Percentiles rank a stretch among this genome's conserved stretches.
These are phyloP conservation scores for Babyrousa celebensis DNA, from an alignment of 2,797 vertebrate species.

Conservation along the genomic window DNA sequence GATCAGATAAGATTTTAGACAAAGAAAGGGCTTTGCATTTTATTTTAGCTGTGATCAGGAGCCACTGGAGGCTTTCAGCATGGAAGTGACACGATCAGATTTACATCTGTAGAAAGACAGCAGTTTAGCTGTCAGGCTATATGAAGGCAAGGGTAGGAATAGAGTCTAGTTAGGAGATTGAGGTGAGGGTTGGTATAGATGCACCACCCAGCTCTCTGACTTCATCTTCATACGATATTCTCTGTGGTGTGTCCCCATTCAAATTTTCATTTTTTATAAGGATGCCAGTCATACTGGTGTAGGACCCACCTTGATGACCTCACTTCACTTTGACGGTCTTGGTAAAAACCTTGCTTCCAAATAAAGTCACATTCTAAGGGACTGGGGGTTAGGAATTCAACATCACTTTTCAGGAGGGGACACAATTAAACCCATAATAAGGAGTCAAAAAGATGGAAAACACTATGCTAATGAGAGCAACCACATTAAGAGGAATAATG, in stretches of 20 bases:
- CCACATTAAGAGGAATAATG: neutral
- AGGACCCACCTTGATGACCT: neutral
- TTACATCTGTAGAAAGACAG: neutral
- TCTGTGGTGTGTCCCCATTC: neutral
- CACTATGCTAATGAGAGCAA: neutral
- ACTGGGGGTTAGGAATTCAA: neutral
- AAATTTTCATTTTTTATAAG: neutral
- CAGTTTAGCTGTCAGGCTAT: neutral
- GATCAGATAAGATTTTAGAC: neutral
- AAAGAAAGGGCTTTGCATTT: neutral
- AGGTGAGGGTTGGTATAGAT: neutral
- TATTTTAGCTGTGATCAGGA: neutral
- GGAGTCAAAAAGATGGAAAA: neutral
- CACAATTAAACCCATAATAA: neutral
- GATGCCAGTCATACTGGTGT: neutral
- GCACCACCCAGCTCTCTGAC: neutral
- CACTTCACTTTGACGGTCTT: neutral
- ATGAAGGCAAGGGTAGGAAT: neutral
- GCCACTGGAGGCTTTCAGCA: neutral
- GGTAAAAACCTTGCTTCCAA: neutral
- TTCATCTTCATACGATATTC: neutral
- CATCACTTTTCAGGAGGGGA: neutral
- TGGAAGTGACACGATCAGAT: neutral
- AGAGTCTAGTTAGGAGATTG: neutral
- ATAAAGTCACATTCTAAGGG: neutral